These are phyloP conservation scores for Apoderus coryli DNA, from an alignment of 2,888 invertebrate species.

Conservation along the genomic window DNA sequence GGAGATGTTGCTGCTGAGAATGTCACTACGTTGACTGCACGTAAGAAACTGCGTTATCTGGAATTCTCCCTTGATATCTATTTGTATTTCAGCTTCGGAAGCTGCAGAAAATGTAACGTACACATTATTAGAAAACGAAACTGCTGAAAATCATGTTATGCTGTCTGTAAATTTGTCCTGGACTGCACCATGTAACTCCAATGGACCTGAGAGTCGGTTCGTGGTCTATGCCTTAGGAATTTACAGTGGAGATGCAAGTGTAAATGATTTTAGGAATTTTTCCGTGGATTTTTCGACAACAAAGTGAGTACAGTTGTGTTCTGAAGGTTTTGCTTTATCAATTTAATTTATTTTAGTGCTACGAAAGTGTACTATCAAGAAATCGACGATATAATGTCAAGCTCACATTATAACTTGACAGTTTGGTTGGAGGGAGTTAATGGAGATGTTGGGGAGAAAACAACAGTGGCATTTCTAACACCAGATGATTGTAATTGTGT, in stretches of 20 bases:
- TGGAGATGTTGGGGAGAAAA: constrained; percentile 4
- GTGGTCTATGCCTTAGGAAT: constrained; percentile 10
- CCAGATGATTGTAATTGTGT: constrained; percentile 13
- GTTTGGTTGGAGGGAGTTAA: constrained; percentile 11
- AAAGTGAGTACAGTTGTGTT: not conserved
- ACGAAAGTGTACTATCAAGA: too few relatives aligned
- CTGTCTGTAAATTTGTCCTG: constrained; percentile 15
- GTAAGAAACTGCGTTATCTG: too few relatives aligned
- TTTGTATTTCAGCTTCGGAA: constrained; percentile 17
- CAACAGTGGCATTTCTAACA: constrained; percentile 6
- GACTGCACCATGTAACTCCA: constrained; percentile 20
- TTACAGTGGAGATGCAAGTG: constrained; percentile 7
- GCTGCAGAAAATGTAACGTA: constrained; percentile 14
- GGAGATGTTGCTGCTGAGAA: too few relatives aligned
- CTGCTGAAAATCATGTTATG: constrained; percentile 9
- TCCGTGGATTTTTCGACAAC: not conserved
- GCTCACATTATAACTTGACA: constrained; percentile 9
- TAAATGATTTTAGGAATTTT: not conserved
- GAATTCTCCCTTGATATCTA: too few relatives aligned
- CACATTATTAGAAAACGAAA: not conserved
- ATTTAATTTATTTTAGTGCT: too few relatives aligned
- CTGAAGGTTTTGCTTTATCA: too few relatives aligned
- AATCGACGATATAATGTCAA: constrained; percentile 8
- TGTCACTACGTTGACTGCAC: too few relatives aligned
- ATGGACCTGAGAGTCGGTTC: constrained; percentile 19